Evolutionary conservation across 2,113 vertebrate genomes (phyloP).

Genomic region (Rutilus rutilus): DNA sequence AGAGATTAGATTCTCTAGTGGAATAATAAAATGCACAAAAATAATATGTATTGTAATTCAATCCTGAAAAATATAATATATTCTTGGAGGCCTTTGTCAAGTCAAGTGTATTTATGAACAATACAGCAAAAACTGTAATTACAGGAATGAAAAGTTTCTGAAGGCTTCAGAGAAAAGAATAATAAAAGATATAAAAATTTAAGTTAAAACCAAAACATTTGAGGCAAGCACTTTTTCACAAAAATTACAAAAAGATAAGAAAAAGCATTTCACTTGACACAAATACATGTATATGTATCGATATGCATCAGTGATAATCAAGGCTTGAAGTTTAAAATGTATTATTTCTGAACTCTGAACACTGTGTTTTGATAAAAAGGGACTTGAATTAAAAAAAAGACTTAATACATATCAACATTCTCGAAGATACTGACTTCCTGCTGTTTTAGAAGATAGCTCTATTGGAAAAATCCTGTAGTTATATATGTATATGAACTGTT

Average conservation of each 20-base stretch:
- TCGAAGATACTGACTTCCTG: neutral
- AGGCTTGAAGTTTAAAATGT: neutral
- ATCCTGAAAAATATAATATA: neutral
- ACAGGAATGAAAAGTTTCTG: neutral
- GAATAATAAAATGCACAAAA: neutral
- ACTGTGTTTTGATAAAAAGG: neutral
- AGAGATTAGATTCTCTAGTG: neutral
- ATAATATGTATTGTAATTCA: neutral
- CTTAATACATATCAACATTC: neutral
- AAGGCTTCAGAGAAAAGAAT: neutral
- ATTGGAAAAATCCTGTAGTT: neutral
- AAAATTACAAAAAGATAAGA: neutral
- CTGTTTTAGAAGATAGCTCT: neutral
- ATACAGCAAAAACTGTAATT: neutral
- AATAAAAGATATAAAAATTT: neutral
- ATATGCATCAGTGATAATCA: neutral
- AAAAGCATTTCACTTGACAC: neutral
- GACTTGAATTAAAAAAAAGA: neutral
- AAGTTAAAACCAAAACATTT: neutral
- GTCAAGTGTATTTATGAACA: neutral
- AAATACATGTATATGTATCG: neutral
- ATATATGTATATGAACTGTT: neutral
- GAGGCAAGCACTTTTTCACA: neutral
- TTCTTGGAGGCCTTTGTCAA: neutral
- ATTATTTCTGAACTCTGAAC: neutral